These are phyloP conservation scores for Sebastolobus altivelis DNA, from an alignment of 2,797 vertebrate genomes.

Conservation along the genomic window DNA sequence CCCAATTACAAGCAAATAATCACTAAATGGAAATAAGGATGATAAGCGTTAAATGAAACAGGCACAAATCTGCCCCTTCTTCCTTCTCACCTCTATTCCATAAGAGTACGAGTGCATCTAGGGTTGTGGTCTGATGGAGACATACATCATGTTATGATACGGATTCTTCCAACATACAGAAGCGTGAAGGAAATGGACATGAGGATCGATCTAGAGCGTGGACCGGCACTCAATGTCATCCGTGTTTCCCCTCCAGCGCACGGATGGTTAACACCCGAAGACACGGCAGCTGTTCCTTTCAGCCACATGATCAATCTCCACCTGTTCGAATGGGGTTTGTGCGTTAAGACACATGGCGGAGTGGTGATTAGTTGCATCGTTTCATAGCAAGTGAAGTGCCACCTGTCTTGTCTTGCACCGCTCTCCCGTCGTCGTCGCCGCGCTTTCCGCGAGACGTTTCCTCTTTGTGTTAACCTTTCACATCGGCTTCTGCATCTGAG, in stretches of 20 bases:
- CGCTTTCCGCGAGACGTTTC: constrained; percentile 40
- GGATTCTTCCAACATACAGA: constrained; percentile 26
- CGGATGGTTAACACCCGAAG: constrained; percentile 51
- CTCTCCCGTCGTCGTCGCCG: constrained; percentile 15
- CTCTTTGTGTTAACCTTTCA: constrained; percentile 40
- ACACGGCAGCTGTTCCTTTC: constrained; percentile 67
- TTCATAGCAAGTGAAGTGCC: constrained; percentile 71
- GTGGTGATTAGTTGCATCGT: constrained; percentile 75
- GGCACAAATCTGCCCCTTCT: constrained; percentile 53
- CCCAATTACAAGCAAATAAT: constrained; percentile 32
- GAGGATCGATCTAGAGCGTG: constrained; percentile 27
- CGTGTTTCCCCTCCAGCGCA: constrained; percentile 52
- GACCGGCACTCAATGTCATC: constrained; percentile 45
- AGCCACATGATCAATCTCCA: constrained; percentile 67
- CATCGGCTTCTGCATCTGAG: constrained; percentile 52
- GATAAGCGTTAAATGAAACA: constrained; percentile 37
- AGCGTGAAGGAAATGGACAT: constrained; percentile 42
- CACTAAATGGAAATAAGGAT: constrained; percentile 1
- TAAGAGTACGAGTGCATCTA: constrained; percentile 18
- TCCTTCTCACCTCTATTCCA: constrained; percentile 18
- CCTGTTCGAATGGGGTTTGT: constrained; percentile 63
- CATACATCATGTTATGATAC: constrained; percentile 6
- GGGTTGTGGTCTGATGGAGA: constrained; percentile 28
- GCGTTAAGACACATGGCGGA: constrained; percentile 72
- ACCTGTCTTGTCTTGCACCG: constrained; percentile 53